Conservation (phyloP, 2,888 invertebrate genomes). For the Brenthis daphne region DNA sequence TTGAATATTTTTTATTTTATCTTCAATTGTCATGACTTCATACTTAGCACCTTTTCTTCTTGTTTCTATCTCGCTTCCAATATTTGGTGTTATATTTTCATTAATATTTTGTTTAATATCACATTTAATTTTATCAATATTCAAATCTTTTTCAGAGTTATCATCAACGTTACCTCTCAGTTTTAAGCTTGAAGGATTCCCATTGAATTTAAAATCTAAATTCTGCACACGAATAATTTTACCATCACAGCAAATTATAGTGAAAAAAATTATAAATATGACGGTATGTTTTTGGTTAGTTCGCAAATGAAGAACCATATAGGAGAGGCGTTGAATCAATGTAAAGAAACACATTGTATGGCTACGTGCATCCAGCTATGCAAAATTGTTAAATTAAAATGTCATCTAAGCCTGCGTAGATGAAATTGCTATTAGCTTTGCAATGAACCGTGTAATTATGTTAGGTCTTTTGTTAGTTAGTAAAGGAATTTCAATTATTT, state of each 20-base stretch:
- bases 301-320: slow-evolving; percentile 8
- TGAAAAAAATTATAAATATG: neutral
- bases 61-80: neutral
- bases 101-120: neutral
- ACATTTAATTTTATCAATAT: neutral
- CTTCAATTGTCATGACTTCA: neutral
- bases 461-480: neutral
- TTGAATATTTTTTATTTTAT: slow-evolving; percentile 1
- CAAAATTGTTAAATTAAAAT: slow-evolving; percentile 15
- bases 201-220: slow-evolving; percentile 9
- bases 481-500: too few relatives aligned
- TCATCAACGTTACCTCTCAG: neutral
- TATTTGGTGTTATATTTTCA: neutral
- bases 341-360: too few relatives aligned
- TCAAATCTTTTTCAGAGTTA: neutral
- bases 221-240: neutral
- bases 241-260: neutral
- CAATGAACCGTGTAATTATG: slow-evolving; percentile 7
- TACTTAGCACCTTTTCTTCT: neutral
- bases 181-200: neutral
- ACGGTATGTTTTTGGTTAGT: neutral
- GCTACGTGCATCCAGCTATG: neutral
- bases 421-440: neutral
- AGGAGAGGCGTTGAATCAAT: neutral
- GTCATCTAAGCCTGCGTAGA: neutral